A percentile compares a stretch with the other conserved stretches of the same genome.
Evolutionary conservation across 1,140 invertebrate genomes (phyloP).

Genomic region (Drosophila carrolli): DNA sequence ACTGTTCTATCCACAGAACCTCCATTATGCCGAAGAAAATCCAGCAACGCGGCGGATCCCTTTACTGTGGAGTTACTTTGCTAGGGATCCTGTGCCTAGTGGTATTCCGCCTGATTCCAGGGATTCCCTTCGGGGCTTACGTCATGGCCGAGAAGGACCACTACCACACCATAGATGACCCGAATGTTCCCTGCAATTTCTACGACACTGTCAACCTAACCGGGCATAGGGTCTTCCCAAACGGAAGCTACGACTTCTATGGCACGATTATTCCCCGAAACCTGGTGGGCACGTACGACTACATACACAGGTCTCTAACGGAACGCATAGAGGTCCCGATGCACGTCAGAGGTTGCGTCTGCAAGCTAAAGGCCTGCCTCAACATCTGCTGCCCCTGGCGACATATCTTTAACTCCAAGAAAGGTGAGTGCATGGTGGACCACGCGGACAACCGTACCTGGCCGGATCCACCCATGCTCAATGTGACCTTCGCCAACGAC

Average conservation of each 20-base stretch:
- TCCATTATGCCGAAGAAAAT: conserved; percentile 49
- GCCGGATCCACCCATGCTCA: conserved; percentile 55
- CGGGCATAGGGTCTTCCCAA: conserved; percentile 44
- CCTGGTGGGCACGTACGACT: conserved; percentile 68
- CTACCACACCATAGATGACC: conserved; percentile 66
- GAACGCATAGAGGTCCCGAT: conserved; percentile 57
- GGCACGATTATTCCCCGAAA: conserved; percentile 67
- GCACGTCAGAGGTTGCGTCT: conserved; percentile 72
- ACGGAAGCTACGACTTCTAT: conserved; percentile 73
- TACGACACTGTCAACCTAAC: conserved; percentile 80
- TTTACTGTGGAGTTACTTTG: conserved; percentile 62
- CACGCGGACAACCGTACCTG: conserved; percentile 31
- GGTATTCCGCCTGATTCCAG: conserved; percentile 58
- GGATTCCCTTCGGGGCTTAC: conserved; percentile 52
- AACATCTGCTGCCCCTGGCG: conserved; percentile 81
- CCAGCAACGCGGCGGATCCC: conserved; percentile 45
- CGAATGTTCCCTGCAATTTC: conserved; percentile 71
- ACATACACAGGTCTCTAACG: conserved; percentile 63
- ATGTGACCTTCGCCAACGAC: conserved; percentile 61
- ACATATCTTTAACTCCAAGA: conserved; percentile 29
- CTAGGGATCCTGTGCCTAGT: conserved; percentile 51
- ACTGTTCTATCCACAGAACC: conserved; percentile 11
- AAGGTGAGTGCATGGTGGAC: conserved; percentile 43
- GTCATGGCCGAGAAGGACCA: conserved; percentile 45
- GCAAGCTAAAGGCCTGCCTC: conserved; percentile 76